phyloP scores from a whole-genome alignment of 2,888 invertebrate species.

The Lasioglossum marginatum region DNA sequence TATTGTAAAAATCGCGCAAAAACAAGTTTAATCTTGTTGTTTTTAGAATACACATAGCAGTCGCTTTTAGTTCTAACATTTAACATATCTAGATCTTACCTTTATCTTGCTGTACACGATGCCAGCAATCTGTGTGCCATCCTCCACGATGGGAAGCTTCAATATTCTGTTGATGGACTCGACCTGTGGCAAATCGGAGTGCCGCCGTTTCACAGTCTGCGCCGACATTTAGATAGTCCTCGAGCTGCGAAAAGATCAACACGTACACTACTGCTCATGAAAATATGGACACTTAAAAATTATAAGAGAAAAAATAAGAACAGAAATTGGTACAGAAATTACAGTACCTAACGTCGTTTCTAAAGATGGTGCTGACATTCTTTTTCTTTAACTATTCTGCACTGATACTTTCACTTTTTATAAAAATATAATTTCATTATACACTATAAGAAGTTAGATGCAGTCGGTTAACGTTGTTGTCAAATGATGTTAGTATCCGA shows the following conservation, averaged over 20 bases:
- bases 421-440: too few species aligned
- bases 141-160: slow-evolving; percentile 93
- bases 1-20: neutral
- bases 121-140: slow-evolving; percentile 90
- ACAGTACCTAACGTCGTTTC: too few species aligned
- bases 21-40: neutral
- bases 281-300: too few species aligned
- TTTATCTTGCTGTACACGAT: slow-evolving; percentile 91
- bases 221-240: slow-evolving; percentile 74
- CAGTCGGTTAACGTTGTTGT: too few species aligned
- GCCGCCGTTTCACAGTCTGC: slow-evolving; percentile 71
- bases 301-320: too few species aligned
- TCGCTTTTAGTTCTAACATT: neutral
- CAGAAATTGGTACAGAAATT: too few species aligned
- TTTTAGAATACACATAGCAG: neutral
- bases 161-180: slow-evolving; percentile 91
- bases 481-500: too few species aligned
- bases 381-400: too few species aligned
- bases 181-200: slow-evolving; percentile 86
- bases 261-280: neutral
- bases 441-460: too few species aligned
- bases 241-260: slow-evolving; percentile 36
- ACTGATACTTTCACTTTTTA: too few species aligned
- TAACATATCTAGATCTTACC: slow-evolving; percentile 84
- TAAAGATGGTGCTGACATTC: too few species aligned